These are phyloP conservation scores for Dusona sp. DNA, from an alignment of 2,888 invertebrate genomes.

Conservation along the genomic window DNA sequence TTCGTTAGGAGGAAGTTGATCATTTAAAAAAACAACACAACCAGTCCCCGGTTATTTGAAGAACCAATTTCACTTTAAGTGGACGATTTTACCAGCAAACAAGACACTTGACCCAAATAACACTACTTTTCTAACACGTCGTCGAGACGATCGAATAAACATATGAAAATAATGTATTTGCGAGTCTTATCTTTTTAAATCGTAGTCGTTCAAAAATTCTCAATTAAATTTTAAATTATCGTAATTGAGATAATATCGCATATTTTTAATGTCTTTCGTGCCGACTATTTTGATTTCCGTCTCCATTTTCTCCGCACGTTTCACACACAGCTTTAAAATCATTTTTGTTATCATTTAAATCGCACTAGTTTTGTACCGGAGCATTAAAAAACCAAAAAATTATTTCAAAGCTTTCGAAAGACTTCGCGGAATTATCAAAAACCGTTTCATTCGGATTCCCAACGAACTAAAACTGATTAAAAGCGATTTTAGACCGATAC, in stretches of 20 bases:
- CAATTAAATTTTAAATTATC: not conserved
- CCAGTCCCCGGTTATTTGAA: not conserved
- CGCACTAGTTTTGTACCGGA: not conserved
- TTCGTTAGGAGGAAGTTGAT: not conserved
- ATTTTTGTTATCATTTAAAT: not conserved
- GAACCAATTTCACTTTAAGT: slow-evolving; percentile 1
- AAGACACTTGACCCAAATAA: slow-evolving; percentile 8
- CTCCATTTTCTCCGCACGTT: not conserved
- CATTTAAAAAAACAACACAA: not conserved
- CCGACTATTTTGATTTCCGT: not conserved
- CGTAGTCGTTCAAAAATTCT: not conserved
- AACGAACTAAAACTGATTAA: not conserved
- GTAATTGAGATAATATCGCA: not conserved
- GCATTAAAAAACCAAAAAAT: not conserved
- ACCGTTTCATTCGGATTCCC: not conserved
- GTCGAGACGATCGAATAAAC: not conserved
- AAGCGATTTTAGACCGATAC: not conserved
- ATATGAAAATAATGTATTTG: not conserved
- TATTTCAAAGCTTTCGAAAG: not conserved
- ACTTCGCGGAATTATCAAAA: not conserved
- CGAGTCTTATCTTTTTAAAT: not conserved
- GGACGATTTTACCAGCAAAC: not conserved
- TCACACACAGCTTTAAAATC: not conserved
- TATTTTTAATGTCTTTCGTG: not conserved
- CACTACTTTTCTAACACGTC: not conserved